Base-by-base conservation (phyloP, 2,797 vertebrate species). In the Intellagama lesueurii region DNA sequence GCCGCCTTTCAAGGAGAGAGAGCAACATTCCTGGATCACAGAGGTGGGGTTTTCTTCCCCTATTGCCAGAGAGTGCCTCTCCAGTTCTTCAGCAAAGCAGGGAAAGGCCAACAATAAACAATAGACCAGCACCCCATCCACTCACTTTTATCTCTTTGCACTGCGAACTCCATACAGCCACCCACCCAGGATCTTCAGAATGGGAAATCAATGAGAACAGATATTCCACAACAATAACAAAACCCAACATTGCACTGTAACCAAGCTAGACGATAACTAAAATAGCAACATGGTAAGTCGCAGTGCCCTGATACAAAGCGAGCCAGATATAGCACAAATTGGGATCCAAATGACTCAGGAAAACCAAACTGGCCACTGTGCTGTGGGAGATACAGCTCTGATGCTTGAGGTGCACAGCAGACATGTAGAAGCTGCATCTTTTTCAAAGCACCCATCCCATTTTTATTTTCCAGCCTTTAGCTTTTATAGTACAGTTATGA, bases 21-120 rank as follows among this genome's bases (percentile, higher is more conserved):
- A 78, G 66, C 12, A 2, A 79, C 88, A 85, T 60, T 35, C 88
- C 82, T 47, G 66, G 83, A 44, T 69, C 68, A 44, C 66, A 56
- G n/a, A 6, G 19, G 7, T 52, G 87, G 68, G 24, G 14, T 52
- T 70, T 70, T 24, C 52, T 14, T 12, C 28, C 35, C 1, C 49
- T 47, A 56, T 60, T 30, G 47, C 47, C 44, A 47, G 82, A 66
- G 69, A 85, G 26, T 26, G 6, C 28, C 16, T 44, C 4, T 1
- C 4, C 47, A 72, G 26, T 22, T 85, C 35, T 22, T 12, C 52
- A 44, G 70, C 66, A 40, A 60, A 72, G 30, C 11, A 75, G 19
- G 6, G 6, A 56, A 40, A 22, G 28, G 8, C 64, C 30, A 28
- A 16, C 11, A 49, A n/a, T 14, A 64, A 64, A 64, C 16, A 64